Evolutionary conservation across 2,888 invertebrate genomes (phyloP), one percentile per base, ranked within the genome.

Genomic region (Digitonthophagus gazella): DNA sequence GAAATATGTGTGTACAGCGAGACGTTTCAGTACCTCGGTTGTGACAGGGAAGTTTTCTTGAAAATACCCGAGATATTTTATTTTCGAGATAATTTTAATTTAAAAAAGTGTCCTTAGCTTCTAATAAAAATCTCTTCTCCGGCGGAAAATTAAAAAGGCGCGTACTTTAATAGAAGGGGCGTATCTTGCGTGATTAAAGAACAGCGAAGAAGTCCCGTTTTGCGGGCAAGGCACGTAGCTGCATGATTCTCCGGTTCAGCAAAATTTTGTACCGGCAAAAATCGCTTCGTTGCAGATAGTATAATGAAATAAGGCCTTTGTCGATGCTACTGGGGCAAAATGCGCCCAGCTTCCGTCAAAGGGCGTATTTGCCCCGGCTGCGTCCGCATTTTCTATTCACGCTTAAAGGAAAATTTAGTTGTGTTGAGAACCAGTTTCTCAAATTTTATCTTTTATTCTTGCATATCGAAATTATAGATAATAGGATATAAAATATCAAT

Each of bases 1-100:
- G 61, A 61, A 61, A 61, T 61, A 61, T 61, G 61, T 18, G 14
- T 18, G 15, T 20, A 61, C 18, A 61, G n/a, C 18, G 11, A 6
- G 28, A 44, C 28, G 11, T 44, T 44, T 44, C 28, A 5, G 8
- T 11, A 44, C 22, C 3, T 6, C 22, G 22, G 28, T 44, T 44
- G 28, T 44, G 28, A 44, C 28, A 44, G 28, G 28, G 11, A 44
- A 44, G 28, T 44, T 22, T 44, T 11, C 28, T 44, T 44, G n/a
- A n/a, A n/a, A n/a, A n/a, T n/a, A n/a, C n/a, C n/a, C n/a, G n/a
- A n/a, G n/a, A n/a, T n/a, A n/a, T n/a, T n/a, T n/a, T n/a, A n/a
- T n/a, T n/a, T n/a, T n/a, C n/a, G n/a, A n/a, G 22, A 6, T 22
- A 6, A 22, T 3, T 22, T 22, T 6, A 22, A 4, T 22, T 22